phyloP scores from a whole-genome alignment of 2,113 vertebrate genomes.

The Camarhynchus parvulus region DNA sequence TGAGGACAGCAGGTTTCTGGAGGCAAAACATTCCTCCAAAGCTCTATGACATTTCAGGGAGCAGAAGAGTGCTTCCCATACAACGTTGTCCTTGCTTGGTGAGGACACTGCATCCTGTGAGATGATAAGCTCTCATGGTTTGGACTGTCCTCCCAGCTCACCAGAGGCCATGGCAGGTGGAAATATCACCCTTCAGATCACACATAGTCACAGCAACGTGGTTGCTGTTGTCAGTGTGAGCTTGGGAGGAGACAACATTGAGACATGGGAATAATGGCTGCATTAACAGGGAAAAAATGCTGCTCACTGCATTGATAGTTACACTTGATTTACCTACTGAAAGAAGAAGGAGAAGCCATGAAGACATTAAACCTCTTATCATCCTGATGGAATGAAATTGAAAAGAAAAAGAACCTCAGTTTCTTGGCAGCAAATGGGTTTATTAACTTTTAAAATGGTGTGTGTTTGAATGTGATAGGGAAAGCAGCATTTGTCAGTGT shows the following conservation, averaged over 20 bases:
- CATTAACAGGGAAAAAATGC: constrained; percentile 55
- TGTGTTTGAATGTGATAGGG: constrained; percentile 78
- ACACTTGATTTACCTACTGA: constrained; percentile 68
- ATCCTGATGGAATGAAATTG: constrained; percentile 46
- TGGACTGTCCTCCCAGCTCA: background rate
- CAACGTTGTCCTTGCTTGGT: fast-evolving
- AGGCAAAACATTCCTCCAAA: background rate
- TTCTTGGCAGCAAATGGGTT: constrained; percentile 74
- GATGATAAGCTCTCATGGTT: background rate
- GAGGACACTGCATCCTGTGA: background rate
- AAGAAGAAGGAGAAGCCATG: constrained; percentile 23
- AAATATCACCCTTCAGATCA: background rate
- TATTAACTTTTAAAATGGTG: constrained; percentile 70
- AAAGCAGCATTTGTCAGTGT: constrained; percentile 68
- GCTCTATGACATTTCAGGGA: background rate
- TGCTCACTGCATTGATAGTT: constrained; percentile 39
- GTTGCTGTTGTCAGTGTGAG: background rate
- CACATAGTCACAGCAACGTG: background rate
- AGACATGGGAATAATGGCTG: constrained; percentile 53
- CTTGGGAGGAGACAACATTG: background rate
- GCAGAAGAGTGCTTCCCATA: background rate
- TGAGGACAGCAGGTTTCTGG: background rate
- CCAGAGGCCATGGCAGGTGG: background rate
- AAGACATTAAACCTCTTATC: constrained; percentile 78
- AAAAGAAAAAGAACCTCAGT: background rate